Base-by-base conservation (phyloP, 2,797 vertebrate species). In the Manis crassicaudata region DNA sequence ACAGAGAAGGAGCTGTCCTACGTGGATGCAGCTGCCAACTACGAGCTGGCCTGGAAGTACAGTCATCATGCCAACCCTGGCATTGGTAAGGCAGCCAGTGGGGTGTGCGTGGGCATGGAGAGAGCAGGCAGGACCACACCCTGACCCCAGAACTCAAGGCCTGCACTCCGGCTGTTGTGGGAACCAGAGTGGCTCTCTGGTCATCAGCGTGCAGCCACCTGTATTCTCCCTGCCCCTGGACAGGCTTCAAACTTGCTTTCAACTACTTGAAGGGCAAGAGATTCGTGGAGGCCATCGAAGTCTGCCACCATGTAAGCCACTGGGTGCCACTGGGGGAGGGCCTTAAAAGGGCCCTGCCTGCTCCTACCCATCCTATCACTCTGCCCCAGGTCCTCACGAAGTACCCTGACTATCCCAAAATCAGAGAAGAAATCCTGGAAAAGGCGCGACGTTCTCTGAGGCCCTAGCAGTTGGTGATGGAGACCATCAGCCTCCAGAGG, bases 181-280 rank as follows among this genome's bases (percentile, higher is more conserved):
- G 70, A 40, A n/a, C 3, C 82, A 14, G n/a, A 46, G 76, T 16
- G 40, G 29, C 7, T 54, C 70, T 70, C 3, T 0, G 56, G 58
- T 46, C 43, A 18, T n/a, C 29, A 1, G 32, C 7, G 35, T 62
- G 58, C 40, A n/a, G 46, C 16, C 21, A 2, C 70, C 67, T 52
- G 2, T 82, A 20, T 79, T 88, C 90, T 70, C 68, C 76, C 72
- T 73, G 37, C 83, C 32, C 70, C 67, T 37, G 94, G 67, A 40
- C 97, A 99, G 98, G 98, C 79, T 99, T 98, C 97, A 98, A 97
- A 79, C 98, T 99, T 2, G 98, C 99, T 70, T 99, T 99, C 95
- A 99, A 98, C 97, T 99, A 98, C 88, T 93, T 99, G 96, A 99
- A 99, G 97, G 98, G 90, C 79, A 99, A 98, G 97, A 98, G 97